Percentiles rank a stretch among this genome's conserved stretches.
Conservation (phyloP, 2,888 invertebrate species). For the Hyposoter dolosus region DNA sequence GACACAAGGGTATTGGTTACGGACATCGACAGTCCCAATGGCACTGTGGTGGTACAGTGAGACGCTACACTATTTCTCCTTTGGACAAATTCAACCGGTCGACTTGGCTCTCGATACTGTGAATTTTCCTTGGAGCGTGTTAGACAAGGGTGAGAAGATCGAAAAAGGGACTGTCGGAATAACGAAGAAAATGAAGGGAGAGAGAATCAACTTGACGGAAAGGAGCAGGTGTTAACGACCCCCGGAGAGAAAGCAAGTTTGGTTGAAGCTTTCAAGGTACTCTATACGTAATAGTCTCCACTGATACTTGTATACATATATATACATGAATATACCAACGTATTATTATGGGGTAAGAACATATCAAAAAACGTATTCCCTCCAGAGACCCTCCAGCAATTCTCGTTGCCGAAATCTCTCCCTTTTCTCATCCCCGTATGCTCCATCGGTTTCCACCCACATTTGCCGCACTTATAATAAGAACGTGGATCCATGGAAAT, state of each 20-base stretch:
- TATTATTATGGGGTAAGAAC: slow-evolving; percentile 56
- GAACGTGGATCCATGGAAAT: slow-evolving; percentile 13
- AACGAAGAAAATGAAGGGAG: slow-evolving; percentile 31
- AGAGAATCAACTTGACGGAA: slow-evolving; percentile 75
- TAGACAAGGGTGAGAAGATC: slow-evolving; percentile 38
- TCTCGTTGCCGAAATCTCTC: slow-evolving; percentile 56
- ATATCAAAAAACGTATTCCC: slow-evolving; percentile 46
- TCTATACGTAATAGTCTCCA: slow-evolving; percentile 38
- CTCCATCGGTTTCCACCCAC: slow-evolving; percentile 43
- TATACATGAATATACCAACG: neutral
- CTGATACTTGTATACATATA: slow-evolving; percentile 11
- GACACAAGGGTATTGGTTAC: slow-evolving; percentile 75
- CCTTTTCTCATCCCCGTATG: slow-evolving; percentile 49
- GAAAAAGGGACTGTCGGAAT: slow-evolving; percentile 44
- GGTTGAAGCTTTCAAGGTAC: slow-evolving; percentile 41
- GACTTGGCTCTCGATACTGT: slow-evolving; percentile 35
- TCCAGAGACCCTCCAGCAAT: slow-evolving; percentile 53
- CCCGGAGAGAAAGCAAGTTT: slow-evolving; percentile 67
- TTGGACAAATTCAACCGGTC: slow-evolving; percentile 41
- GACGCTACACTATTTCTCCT: slow-evolving; percentile 31
- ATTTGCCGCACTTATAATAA: slow-evolving; percentile 41
- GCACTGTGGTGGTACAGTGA: slow-evolving; percentile 23
- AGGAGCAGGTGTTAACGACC: slow-evolving; percentile 81
- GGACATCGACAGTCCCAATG: slow-evolving; percentile 58
- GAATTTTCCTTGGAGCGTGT: slow-evolving; percentile 26